Evolutionary conservation across 2,113 vertebrate genomes (phyloP), one percentile per base, ranked within the genome.

Genomic region (Paratilapia polleni): DNA sequence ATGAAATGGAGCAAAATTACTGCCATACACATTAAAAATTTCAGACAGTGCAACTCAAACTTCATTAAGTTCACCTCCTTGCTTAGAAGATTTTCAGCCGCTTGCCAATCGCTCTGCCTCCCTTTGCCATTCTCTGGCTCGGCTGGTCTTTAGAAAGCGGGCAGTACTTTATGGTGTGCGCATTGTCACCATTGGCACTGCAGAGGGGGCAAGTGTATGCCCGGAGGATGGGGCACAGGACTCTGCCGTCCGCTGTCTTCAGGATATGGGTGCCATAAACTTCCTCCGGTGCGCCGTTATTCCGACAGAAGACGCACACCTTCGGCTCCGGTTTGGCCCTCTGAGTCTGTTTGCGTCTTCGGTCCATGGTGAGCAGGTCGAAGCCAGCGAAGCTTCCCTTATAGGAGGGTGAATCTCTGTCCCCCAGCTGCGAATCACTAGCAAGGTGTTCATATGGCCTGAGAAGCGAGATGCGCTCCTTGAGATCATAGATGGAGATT

Each of bases 81-180:
- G 6, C 15, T 88, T 19, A 93, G 93, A 96, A 96, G 92, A 96
- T 95, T 77, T 96, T 96, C 85, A 96, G 92, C 90, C 95, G 85
- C 56, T 95, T 96, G 52, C 95, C 95, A 2, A 91, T 52, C 36
- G 86, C 90, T 49, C 95, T 91, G 59, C 92, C 91, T 41, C 94
- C 95, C 88, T 93, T 95, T 4, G 93, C 87, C 66, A 84, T 60
- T 58, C 95, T 91, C 87, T 95, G 94, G 84, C 91, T 88, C 62
- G 93, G 88, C 89, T 95, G 96, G 34, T 96, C 96, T 74, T 93
- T 95, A 56, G 96, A 97, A 2, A 97, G 96, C 56, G 96, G 96
- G 90, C 96, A 97, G 95, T 97, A 97, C 90, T 97, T 97, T 91
- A 97, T 97, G 84, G 96, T 97, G 90, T 97, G 96, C 81, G 96